Conservation (phyloP, 2,888 invertebrate genomes). For the Leucania comma region DNA sequence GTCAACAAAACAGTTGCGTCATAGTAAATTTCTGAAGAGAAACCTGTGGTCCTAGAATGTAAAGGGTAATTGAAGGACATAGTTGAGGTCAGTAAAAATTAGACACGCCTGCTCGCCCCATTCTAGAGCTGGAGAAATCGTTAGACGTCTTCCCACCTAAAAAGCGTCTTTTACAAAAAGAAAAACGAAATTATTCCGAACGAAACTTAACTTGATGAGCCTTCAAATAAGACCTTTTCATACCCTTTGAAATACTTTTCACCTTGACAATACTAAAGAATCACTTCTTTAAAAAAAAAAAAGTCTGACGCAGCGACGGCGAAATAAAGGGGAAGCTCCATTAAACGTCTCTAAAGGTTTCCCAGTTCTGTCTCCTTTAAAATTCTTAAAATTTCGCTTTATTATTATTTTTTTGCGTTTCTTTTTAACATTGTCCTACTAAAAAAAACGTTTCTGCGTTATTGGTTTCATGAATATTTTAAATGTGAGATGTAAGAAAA, state of each 20-base stretch:
- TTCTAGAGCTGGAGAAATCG: background rate
- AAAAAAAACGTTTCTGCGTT: conserved; percentile 1
- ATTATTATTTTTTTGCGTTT: conserved; percentile 19
- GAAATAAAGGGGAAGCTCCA: conserved; percentile 50
- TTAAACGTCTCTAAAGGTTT: conserved; percentile 51
- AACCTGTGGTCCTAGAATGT: too few relatives aligned
- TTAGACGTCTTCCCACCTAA: background rate
- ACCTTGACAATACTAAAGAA: conserved; percentile 51
- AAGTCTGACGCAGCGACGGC: conserved; percentile 1
- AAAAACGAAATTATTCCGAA: background rate
- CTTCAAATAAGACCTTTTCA: conserved; percentile 21
- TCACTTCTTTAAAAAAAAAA: conserved; percentile 15
- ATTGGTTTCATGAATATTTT: conserved; percentile 29
- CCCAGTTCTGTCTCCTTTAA: conserved; percentile 32
- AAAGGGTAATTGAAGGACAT: background rate
- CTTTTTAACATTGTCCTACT: background rate
- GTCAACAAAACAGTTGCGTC: too few relatives aligned
- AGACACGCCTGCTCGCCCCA: background rate
- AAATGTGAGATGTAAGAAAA: background rate
- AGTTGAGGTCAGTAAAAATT: too few relatives aligned
- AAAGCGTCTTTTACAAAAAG: background rate
- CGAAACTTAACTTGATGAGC: conserved; percentile 33
- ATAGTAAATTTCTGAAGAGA: background rate
- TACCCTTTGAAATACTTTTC: conserved; percentile 32
- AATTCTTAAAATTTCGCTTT: conserved; percentile 30